Evolutionary conservation across 1,140 invertebrate species (phyloP).

Genomic region (Halictus rubicundus): DNA sequence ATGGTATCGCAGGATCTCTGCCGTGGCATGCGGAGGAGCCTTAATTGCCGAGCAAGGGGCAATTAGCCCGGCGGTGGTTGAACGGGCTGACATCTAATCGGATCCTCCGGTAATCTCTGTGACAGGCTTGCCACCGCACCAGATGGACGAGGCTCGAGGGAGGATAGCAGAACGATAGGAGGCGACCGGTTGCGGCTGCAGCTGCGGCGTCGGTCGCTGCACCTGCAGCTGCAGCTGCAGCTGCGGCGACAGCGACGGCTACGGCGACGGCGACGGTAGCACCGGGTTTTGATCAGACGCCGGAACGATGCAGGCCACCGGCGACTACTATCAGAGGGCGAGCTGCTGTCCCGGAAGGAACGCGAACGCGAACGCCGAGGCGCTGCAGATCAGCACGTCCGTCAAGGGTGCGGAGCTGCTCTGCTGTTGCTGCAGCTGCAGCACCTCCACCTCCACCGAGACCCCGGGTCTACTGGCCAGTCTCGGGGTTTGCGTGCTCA

Average conservation of each 20-base stretch:
- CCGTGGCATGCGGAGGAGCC: background rate
- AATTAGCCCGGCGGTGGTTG: slow-evolving; percentile 17
- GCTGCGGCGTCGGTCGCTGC: slow-evolving; percentile 72
- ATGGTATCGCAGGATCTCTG: background rate
- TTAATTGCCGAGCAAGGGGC: slow-evolving; percentile 15
- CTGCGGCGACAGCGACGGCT: slow-evolving; percentile 29
- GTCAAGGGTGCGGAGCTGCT: slow-evolving; percentile 72
- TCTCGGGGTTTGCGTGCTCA: slow-evolving; percentile 90
- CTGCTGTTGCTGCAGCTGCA: slow-evolving; percentile 75
- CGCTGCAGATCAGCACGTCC: slow-evolving; percentile 63
- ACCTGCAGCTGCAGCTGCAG: slow-evolving; percentile 69
- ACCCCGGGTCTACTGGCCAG: slow-evolving; percentile 78
- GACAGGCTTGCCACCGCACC: slow-evolving; percentile 50
- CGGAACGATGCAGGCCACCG: slow-evolving; percentile 72
- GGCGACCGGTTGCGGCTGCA: slow-evolving; percentile 70
- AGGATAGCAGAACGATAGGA: slow-evolving; percentile 65
- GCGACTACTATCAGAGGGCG: slow-evolving; percentile 74
- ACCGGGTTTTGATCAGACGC: slow-evolving; percentile 32
- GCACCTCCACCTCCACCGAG: slow-evolving; percentile 73
- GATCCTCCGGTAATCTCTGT: slow-evolving; percentile 11
- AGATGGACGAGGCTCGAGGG: slow-evolving; percentile 64
- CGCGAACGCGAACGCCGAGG: slow-evolving; percentile 61
- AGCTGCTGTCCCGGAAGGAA: slow-evolving; percentile 74
- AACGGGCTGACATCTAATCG: slow-evolving; percentile 21
- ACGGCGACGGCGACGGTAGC: slow-evolving; percentile 40